phyloP scores from a whole-genome alignment of 2,797 vertebrate genomes.

The Prionace glauca region DNA sequence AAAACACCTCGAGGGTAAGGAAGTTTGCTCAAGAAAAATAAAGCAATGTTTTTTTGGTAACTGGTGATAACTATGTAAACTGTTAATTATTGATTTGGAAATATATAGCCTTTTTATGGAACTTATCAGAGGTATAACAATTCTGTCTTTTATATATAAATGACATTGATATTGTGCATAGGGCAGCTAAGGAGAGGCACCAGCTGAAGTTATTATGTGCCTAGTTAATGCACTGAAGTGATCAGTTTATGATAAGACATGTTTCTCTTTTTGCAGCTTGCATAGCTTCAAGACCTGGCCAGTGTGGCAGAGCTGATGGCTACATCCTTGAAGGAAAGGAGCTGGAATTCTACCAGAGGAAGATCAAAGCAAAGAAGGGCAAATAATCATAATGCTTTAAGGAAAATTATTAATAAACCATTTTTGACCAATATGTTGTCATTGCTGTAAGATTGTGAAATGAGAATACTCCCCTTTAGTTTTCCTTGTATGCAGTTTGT shows the following conservation, averaged over 20 bases:
- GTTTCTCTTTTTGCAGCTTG: slow-evolving; percentile 65
- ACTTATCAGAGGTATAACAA: background rate
- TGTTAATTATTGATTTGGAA: background rate
- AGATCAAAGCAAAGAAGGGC: slow-evolving; percentile 99
- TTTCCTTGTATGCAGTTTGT: background rate
- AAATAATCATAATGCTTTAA: slow-evolving; percentile 76
- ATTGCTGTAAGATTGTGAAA: background rate
- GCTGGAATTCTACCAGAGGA: slow-evolving; percentile 94
- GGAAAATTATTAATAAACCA: slow-evolving; percentile 53
- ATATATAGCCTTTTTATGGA: background rate
- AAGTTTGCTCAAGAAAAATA: background rate
- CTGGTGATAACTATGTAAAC: background rate
- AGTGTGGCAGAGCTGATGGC: slow-evolving; percentile 92
- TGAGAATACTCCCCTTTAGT: background rate
- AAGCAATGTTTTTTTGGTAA: background rate
- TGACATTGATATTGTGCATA: background rate
- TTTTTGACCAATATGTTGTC: slow-evolving; percentile 6
- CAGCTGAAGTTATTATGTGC: background rate
- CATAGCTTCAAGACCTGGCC: slow-evolving; percentile 87
- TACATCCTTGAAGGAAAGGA: slow-evolving; percentile 94
- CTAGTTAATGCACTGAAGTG: background rate
- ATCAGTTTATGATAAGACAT: background rate
- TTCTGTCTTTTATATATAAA: background rate
- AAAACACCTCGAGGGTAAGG: background rate
- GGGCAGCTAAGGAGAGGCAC: background rate